These are phyloP conservation scores for Actinernus sp. DNA, from an alignment of 92 coral and sea anemone species.

Conservation along the genomic window DNA sequence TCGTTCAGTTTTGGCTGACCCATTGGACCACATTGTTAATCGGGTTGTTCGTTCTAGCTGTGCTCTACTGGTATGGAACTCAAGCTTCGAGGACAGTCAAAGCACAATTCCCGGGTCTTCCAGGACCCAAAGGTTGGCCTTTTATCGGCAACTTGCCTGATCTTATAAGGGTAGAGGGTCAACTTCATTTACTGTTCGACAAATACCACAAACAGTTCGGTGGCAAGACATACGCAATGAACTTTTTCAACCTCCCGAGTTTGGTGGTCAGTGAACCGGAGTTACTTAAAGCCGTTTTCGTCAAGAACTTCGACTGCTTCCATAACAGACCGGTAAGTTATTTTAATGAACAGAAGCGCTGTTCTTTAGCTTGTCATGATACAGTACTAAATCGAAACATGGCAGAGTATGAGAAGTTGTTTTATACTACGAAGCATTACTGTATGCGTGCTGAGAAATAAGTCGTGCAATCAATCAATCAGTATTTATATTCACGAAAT, in stretches of 20 bases:
- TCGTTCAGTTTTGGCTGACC: neutral
- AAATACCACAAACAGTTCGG: constrained; percentile 57
- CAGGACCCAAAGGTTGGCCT: constrained; percentile 68
- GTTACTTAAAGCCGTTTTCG: constrained; percentile 53
- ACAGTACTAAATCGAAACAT: no score
- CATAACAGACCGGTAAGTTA: constrained; percentile 60
- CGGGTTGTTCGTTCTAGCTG: constrained; percentile 6
- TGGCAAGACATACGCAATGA: constrained; percentile 50
- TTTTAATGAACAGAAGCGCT: no score
- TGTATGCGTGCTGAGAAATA: no score
- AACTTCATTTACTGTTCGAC: constrained; percentile 44
- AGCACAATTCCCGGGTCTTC: constrained; percentile 37
- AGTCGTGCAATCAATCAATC: no score
- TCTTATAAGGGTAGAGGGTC: constrained; percentile 37
- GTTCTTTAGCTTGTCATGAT: no score
- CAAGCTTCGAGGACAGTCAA: constrained; percentile 30
- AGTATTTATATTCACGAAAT: no score
- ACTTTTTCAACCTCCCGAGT: constrained; percentile 13
- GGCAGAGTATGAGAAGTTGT: no score
- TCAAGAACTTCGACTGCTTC: constrained; percentile 64
- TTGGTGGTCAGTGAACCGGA: constrained; percentile 59
- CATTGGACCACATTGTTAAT: constrained; percentile 12
- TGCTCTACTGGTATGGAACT: constrained; percentile 28
- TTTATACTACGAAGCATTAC: no score
- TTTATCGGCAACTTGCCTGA: constrained; percentile 44